Base-by-base conservation (phyloP, 2,888 invertebrate species). In the Aleiodes alternator region DNA sequence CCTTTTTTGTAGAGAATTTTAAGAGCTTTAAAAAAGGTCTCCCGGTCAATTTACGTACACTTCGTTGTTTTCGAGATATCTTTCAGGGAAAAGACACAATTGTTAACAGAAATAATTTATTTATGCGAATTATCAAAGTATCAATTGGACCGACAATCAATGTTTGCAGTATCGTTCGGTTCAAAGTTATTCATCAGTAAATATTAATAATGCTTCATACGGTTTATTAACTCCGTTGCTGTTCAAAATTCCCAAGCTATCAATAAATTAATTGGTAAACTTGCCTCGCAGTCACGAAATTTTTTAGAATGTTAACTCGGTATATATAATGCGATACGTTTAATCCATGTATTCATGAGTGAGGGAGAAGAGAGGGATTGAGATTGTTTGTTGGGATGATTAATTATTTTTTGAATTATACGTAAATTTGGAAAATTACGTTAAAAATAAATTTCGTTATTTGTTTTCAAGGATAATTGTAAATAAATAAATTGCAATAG, bases 221-320 rank as follows among this genome's bases (percentile, higher is more conserved):
- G 23, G 61, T 31, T 38, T 38, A 61, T 61, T 61, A n/a, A 38
- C 48, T 29, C 14, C 64, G 9, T 34, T 34, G n/a, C 38, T 38
- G 38, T 43, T 61, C 48, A 23, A 9, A 64, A 64, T 64, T 64
- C 48, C 16, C 64, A 11, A 64, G 14, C 48, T 43, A 64, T 64
- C n/a, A 43, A 48, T 12, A 23, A 64, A 64, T 64, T 48, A 43
- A 64, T 61, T 61, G 34, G 16, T 64, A 64, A 43, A 64, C 48
- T 64, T 29, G 14, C 43, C 43, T 43, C 48, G 64, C n/a, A 48
- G 43, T 14, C 16, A 43, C 14, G 43, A 23, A 64, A 64, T 64
- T 48, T 64, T 48, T 43, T 8, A 43, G 43, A 34, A 34, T 43
- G 43, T 11, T 7, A 43, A 43, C 43, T 43, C 64, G n/a, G n/a